Base-by-base conservation (phyloP, 2,888 invertebrate genomes). In the Andrena minutula region DNA sequence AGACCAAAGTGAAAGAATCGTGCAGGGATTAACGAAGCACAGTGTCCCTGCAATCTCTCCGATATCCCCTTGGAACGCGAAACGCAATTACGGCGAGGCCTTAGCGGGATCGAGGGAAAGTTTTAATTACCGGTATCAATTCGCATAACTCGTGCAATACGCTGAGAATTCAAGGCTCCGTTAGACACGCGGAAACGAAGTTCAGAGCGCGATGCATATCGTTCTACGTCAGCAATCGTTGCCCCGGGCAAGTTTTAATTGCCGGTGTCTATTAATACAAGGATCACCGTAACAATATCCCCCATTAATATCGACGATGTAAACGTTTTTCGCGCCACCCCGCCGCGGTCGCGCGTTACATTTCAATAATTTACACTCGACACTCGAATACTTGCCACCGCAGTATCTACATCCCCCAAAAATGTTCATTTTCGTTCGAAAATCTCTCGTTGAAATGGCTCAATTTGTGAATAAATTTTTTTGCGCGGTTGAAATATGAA, bases 101-200 rank as follows among this genome's bases (percentile, higher is more conserved):
- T 79, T 82, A 71, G 65, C 76, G 79, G 85, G 85, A 84, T 85
- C 75, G 82, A 61, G 49, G 74, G 69, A 87, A 90, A 90, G 85
- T 90, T 90, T 90, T 88, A 86, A 90, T 89, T 88, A 81, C 84
- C 71, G 81, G 85, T 87, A 90, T 90, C 90, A 90, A 90, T 90
- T 87, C 88, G 85, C 85, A 85, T 86, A 87, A 86, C 83, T 79
- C 82, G 61, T 68, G 82, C 73, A 75, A 74, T 76, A 85, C 79
- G 72, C 58, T 65, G 73, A 75, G 82, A 69, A 82, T 79, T 83
- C 83, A 74, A 82, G 79, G 75, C 86, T 72, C 72, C 74, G 76
- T 63, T 79, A 81, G 86, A 87, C 83, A 78, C 70, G 77, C 63
- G 41, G 79, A 83, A 56, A 82, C 79, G 72, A 79, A 89, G 79